A percentile compares a stretch with the other conserved stretches of the same genome.
Conservation (phyloP, 2,888 invertebrate species). For the Tinea semifulvella region DNA sequence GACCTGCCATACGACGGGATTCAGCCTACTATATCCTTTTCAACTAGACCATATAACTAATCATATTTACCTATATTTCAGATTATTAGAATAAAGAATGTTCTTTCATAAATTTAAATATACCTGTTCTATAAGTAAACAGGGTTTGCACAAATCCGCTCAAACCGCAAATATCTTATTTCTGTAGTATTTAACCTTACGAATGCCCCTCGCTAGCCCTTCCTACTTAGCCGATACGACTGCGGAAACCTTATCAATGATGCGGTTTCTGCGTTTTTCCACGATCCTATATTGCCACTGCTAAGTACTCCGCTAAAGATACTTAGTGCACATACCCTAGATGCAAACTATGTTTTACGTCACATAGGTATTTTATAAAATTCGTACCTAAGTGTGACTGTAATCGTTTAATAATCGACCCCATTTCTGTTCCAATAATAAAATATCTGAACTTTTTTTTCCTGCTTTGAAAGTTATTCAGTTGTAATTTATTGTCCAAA, state of each 20-base stretch:
- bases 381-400: too few species aligned
- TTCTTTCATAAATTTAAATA: conserved; percentile 16
- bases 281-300: conserved; percentile 23
- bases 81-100: conserved; percentile 6
- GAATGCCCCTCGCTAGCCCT: conserved; percentile 47
- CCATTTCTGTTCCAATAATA: too few species aligned
- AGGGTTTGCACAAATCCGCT: conserved; percentile 21
- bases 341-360: too few species aligned
- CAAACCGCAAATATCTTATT: conserved; percentile 58
- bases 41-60: conserved; percentile 46
- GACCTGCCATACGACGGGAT: conserved; percentile 92
- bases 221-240: conserved; percentile 57
- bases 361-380: background rate
- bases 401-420: too few species aligned
- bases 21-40: conserved; percentile 97
- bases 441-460: too few species aligned
- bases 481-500: too few species aligned
- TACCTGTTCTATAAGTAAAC: conserved; percentile 17
- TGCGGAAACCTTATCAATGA: conserved; percentile 56
- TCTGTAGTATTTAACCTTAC: conserved; percentile 66
- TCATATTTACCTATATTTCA: conserved; percentile 19
- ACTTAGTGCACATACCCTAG: conserved; percentile 16
- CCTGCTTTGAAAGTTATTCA: too few species aligned
- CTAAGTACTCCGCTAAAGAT: conserved; percentile 16
- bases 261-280: conserved; percentile 54